Percentiles rank a stretch among this genome's conserved stretches.
phyloP scores from a whole-genome alignment of 2,113 vertebrate genomes.

The Otus sunia region DNA sequence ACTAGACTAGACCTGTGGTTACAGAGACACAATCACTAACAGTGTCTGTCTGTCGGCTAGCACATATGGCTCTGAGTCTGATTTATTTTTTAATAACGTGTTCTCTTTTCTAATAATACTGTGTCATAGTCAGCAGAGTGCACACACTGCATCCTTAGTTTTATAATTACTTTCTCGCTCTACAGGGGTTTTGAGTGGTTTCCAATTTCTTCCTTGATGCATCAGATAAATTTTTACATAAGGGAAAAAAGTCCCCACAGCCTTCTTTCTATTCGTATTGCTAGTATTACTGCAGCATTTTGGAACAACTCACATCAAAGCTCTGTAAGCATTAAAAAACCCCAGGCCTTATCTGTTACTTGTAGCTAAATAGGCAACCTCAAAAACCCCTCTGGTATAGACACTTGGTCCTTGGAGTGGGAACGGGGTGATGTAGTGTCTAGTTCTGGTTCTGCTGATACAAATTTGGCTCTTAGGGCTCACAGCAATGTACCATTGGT shows the following conservation, averaged over 20 bases:
- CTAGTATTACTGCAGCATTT: background rate
- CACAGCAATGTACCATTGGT: background rate
- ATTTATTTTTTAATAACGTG: background rate
- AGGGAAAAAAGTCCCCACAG: background rate
- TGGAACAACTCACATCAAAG: background rate
- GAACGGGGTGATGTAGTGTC: background rate
- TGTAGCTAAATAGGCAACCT: background rate
- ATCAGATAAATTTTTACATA: constrained; percentile 3
- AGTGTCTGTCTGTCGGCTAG: background rate
- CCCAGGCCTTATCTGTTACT: background rate
- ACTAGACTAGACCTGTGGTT: background rate
- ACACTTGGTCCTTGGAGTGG: background rate
- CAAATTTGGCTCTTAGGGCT: background rate
- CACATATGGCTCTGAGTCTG: background rate
- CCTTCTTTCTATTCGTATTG: background rate
- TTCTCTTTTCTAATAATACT: background rate
- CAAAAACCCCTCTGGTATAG: background rate
- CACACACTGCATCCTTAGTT: background rate
- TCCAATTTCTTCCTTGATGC: background rate
- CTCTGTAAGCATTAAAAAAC: background rate
- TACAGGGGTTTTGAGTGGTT: background rate
- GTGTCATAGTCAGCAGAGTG: background rate
- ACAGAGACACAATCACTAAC: background rate
- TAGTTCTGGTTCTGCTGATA: background rate
- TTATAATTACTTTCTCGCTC: constrained; percentile 26